Percentiles rank a stretch among this genome's conserved stretches.
Conservation (phyloP, 1,140 invertebrate species). For the Dendrolimus kikuchii region DNA sequence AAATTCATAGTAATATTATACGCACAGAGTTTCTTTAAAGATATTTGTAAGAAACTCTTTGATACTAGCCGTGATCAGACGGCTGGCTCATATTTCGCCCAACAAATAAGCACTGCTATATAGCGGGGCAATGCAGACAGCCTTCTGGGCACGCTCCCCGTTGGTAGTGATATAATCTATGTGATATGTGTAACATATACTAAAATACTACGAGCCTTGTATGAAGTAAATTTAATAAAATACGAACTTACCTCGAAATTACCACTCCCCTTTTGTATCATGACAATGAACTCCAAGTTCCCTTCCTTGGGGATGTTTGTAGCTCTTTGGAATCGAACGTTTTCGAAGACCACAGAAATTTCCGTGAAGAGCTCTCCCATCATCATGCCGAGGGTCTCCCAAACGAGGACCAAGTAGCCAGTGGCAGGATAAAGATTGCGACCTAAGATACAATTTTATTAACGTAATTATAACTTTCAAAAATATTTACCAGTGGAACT, state of each 20-base stretch:
- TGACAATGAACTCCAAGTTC: constrained; percentile 82
- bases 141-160: no score
- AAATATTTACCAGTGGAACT: no score
- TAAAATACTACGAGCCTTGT: no score
- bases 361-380: constrained; percentile 80
- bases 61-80: no score
- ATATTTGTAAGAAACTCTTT: no score
- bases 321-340: constrained; percentile 88
- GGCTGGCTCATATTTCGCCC: no score
- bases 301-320: constrained; percentile 83
- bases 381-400: constrained; percentile 90
- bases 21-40: no score
- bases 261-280: constrained; percentile 87
- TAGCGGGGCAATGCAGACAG: no score
- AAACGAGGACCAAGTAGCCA: constrained; percentile 87
- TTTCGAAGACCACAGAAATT: constrained; percentile 88
- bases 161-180: no score
- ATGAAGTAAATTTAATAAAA: background rate
- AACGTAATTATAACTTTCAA: background rate
- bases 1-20: no score
- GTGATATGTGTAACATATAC: no score
- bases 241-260: constrained; percentile 79
- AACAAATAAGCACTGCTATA: no score
- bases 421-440: constrained; percentile 92
- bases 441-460: constrained; percentile 53